Evolutionary conservation across 1,140 invertebrate species (phyloP).

Genomic region (Lasioglossum albipes): DNA sequence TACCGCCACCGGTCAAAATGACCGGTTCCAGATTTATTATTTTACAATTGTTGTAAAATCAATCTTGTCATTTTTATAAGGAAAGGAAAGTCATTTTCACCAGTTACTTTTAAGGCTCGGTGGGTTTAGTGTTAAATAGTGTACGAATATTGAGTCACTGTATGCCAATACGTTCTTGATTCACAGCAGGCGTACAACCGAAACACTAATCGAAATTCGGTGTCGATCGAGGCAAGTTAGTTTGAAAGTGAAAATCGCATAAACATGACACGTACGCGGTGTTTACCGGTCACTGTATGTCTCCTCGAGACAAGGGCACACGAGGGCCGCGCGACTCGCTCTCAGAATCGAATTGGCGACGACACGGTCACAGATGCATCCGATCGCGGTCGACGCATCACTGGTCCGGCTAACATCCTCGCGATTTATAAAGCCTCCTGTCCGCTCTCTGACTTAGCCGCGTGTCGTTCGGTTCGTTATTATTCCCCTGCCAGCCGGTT

Average conservation of each 20-base stretch:
- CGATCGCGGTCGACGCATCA: slow-evolving; percentile 69
- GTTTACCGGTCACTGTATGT: neutral
- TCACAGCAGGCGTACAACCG: neutral
- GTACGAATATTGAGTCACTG: too few relatives aligned
- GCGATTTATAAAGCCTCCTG: slow-evolving; percentile 75
- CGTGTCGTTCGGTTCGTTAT: slow-evolving; percentile 58
- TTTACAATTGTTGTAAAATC: too few relatives aligned
- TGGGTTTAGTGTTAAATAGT: too few relatives aligned
- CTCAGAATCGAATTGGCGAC: slow-evolving; percentile 4
- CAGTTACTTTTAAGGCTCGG: too few relatives aligned
- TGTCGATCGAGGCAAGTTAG: too few relatives aligned
- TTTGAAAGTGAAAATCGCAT: too few relatives aligned
- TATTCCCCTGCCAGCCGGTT: slow-evolving; percentile 63
- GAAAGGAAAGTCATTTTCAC: too few relatives aligned
- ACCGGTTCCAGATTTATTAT: too few relatives aligned
- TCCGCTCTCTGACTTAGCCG: slow-evolving; percentile 63
- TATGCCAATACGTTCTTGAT: too few relatives aligned
- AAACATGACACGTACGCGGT: neutral
- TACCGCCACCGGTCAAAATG: too few relatives aligned
- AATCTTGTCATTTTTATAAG: too few relatives aligned
- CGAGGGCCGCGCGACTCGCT: slow-evolving; percentile 3
- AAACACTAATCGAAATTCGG: neutral
- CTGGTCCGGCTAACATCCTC: slow-evolving; percentile 73
- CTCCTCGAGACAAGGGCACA: neutral
- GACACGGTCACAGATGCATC: slow-evolving; percentile 26